These are phyloP conservation scores for Epizoanthus fatuus DNA, from an alignment of 92 coral and sea anemone genomes.

Conservation along the genomic window DNA sequence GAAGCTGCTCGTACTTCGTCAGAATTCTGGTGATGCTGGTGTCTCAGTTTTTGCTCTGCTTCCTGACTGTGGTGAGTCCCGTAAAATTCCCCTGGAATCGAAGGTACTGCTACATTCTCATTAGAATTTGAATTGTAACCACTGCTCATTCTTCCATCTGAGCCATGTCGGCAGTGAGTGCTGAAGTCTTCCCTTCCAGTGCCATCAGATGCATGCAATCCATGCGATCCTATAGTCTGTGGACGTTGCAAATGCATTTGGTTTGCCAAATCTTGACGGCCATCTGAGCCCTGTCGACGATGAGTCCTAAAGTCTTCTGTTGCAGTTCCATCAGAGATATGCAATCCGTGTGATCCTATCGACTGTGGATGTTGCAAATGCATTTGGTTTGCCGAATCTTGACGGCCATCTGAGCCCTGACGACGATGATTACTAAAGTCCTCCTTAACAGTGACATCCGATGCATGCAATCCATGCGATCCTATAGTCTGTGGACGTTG, in stretches of 20 bases:
- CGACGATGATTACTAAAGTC: background rate
- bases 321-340: background rate
- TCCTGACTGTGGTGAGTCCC: background rate
- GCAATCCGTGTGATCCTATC: background rate
- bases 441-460: background rate
- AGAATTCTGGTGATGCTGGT: background rate
- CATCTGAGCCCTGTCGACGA: background rate
- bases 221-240: background rate
- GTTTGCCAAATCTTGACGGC: background rate
- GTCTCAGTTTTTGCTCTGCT: background rate
- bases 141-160: constrained; percentile 32
- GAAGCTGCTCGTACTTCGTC: background rate
- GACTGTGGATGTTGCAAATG: background rate
- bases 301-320: background rate
- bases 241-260: background rate
- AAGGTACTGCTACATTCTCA: constrained; percentile 7
- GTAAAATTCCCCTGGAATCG: background rate
- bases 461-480: background rate
- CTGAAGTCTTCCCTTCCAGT: background rate
- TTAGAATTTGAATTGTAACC: constrained; percentile 28
- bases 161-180: constrained; percentile 5
- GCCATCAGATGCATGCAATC: background rate
- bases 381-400: no score
- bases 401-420: constrained; percentile 7
- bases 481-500: background rate